Percentiles rank a stretch among this genome's conserved stretches.
Conservation (phyloP, 2,113 vertebrate species). For the Daphoenositta chrysoptera region DNA sequence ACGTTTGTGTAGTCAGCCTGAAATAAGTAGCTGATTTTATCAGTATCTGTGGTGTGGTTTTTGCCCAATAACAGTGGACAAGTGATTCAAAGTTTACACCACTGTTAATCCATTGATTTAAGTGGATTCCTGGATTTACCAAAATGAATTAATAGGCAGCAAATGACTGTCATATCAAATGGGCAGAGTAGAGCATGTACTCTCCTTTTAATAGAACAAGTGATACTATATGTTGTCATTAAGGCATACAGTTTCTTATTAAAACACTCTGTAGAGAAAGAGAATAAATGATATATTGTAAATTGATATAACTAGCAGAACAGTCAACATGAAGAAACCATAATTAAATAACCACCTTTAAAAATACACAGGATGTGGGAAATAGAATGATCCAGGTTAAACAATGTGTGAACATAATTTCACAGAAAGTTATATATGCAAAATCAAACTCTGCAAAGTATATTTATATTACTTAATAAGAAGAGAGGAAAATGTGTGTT, state of each 20-base stretch:
- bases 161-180: neutral
- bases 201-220: neutral
- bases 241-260: conserved; percentile 7
- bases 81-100: neutral
- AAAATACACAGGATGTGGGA: neutral
- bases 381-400: conserved; percentile 41
- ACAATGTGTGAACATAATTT: conserved; percentile 24
- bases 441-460: conserved; percentile 5
- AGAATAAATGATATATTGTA: neutral
- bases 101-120: neutral
- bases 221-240: neutral
- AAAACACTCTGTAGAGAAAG: neutral
- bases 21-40: neutral
- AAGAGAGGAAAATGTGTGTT: neutral
- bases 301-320: conserved; percentile 1
- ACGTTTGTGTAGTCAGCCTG: neutral
- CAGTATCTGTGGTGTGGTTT: neutral
- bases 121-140: neutral
- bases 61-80: neutral
- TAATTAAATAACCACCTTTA: conserved; percentile 24
- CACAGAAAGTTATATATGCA: neutral
- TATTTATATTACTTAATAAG: conserved; percentile 53
- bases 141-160: neutral
- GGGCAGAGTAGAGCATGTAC: neutral
- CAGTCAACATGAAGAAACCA: neutral